These are phyloP conservation scores for Pangasius macronema DNA, from an alignment of 2,797 vertebrate species.

Conservation along the genomic window DNA sequence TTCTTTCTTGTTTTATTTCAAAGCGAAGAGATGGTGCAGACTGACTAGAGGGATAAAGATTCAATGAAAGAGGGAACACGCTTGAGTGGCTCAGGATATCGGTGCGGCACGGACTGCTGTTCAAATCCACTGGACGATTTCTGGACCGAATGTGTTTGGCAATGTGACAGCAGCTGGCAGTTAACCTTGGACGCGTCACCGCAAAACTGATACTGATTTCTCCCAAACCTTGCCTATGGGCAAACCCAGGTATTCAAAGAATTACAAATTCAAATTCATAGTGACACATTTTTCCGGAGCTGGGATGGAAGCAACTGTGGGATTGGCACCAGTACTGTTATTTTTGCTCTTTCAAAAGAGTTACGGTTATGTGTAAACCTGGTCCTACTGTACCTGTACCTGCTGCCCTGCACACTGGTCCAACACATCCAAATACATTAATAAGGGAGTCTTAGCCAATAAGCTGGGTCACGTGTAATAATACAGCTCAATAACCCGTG, in stretches of 20 bases:
- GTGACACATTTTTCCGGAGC: conserved; percentile 25
- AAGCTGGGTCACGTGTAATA: background rate
- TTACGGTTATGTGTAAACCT: background rate
- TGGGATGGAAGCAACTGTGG: background rate
- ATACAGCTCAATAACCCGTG: no score
- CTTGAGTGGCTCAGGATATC: conserved; percentile 45
- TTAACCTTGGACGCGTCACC: conserved; percentile 22
- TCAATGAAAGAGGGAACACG: conserved; percentile 30
- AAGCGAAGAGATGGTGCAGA: conserved; percentile 33
- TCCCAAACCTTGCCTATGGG: conserved; percentile 3
- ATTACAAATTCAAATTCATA: conserved; percentile 34
- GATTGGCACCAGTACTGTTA: background rate
- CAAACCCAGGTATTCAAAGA: conserved; percentile 18
- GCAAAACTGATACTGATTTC: conserved; percentile 30
- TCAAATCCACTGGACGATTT: conserved; percentile 42
- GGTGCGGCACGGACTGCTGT: background rate
- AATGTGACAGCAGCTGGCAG: conserved; percentile 38
- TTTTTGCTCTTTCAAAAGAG: background rate
- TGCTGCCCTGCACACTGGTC: background rate
- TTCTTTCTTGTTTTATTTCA: conserved; percentile 50
- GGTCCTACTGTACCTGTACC: background rate
- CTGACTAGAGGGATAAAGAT: conserved; percentile 34
- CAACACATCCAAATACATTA: background rate
- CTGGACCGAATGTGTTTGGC: background rate
- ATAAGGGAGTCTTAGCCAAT: background rate